Conservation (phyloP, 2,113 vertebrate genomes). For the Sphaerodactylus townsendi region DNA sequence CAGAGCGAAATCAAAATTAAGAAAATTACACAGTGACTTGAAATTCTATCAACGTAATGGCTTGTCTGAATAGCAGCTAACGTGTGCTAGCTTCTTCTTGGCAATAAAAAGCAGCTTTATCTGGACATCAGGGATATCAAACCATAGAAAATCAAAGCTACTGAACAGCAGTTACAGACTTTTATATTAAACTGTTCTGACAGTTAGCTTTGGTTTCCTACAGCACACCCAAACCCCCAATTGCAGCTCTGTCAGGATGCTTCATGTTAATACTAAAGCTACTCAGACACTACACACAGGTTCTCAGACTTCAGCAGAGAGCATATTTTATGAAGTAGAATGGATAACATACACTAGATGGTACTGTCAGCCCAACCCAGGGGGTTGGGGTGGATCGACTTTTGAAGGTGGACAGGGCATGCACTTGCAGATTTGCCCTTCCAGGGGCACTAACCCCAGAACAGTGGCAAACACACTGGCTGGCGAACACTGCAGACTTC, state of each 20-base stretch:
- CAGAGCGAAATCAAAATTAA: conserved; percentile 53
- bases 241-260: conserved; percentile 15
- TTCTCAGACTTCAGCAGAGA: conserved; percentile 10
- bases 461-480: too few species aligned
- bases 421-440: too few species aligned
- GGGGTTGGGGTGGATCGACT: too few species aligned
- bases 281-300: background rate
- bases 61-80: conserved; percentile 3
- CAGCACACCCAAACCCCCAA: background rate
- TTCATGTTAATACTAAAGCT: conserved; percentile 11
- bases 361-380: too few species aligned
- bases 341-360: background rate
- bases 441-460: too few species aligned
- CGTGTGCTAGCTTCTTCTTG: background rate
- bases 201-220: conserved; percentile 24
- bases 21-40: conserved; percentile 40
- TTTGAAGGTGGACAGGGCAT: too few species aligned
- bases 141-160: conserved; percentile 9
- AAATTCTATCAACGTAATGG: conserved; percentile 25
- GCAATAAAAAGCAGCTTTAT: conserved; percentile 9
- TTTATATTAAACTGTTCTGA: conserved; percentile 27
- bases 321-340: conserved; percentile 23
- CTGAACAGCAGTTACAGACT: background rate
- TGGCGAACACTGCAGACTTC: too few species aligned
- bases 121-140: conserved; percentile 3